phyloP scores from a whole-genome alignment of 1,140 invertebrate genomes.

The Apis cerana region DNA sequence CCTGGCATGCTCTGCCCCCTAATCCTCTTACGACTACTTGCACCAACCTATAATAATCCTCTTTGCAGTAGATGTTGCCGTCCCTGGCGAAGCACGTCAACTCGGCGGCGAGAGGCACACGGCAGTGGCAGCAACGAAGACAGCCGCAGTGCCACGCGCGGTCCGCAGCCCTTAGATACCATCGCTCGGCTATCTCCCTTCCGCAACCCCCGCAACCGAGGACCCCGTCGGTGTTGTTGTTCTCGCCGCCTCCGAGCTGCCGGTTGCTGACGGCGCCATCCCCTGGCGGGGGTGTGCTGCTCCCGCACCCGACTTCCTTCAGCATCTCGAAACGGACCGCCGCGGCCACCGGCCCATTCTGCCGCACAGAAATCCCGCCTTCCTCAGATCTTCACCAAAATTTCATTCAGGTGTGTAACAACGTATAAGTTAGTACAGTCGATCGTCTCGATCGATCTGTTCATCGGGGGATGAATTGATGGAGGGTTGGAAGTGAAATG shows the following conservation, averaged over 20 bases:
- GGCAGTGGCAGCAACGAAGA: conserved; percentile 93
- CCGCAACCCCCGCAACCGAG: conserved; percentile 79
- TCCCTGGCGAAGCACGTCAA: conserved; percentile 94
- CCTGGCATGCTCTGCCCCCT: neutral
- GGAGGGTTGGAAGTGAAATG: too few relatives aligned
- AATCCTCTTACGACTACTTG: conserved; percentile 45
- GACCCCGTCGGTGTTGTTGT: conserved; percentile 57
- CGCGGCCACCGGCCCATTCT: conserved; percentile 57
- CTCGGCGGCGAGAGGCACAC: conserved; percentile 91
- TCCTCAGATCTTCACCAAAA: neutral
- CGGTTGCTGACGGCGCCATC: conserved; percentile 62
- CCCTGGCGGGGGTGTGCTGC: conserved; percentile 74
- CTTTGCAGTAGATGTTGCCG: conserved; percentile 96
- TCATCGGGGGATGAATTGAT: too few relatives aligned
- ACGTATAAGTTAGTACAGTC: too few relatives aligned
- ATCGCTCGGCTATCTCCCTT: conserved; percentile 81
- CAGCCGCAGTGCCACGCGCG: conserved; percentile 94
- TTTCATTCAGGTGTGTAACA: too few relatives aligned
- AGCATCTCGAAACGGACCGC: conserved; percentile 70
- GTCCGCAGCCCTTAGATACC: conserved; percentile 93
- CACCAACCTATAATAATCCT: conserved; percentile 95
- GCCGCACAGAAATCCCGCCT: neutral
- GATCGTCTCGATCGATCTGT: too few relatives aligned
- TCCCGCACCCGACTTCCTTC: conserved; percentile 79
- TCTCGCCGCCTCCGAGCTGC: conserved; percentile 60